phyloP scores from a whole-genome alignment of 2,797 vertebrate species.

The Scolopax rusticola region DNA sequence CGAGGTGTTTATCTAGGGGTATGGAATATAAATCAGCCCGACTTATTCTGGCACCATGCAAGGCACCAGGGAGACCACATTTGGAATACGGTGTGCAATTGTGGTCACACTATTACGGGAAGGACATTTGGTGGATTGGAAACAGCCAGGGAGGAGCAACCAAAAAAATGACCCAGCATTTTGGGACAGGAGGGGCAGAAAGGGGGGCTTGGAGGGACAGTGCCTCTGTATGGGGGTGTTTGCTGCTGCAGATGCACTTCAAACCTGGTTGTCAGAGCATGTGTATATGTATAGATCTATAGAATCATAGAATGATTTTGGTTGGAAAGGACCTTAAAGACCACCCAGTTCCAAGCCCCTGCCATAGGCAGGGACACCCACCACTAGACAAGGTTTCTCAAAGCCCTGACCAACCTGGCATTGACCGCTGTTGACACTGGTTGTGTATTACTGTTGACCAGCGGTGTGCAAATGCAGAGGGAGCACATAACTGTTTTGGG shows the following conservation, averaged over 20 bases:
- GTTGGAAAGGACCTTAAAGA: not conserved
- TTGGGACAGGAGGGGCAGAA: not conserved
- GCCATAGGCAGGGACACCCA: not conserved
- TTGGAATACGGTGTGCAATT: not conserved
- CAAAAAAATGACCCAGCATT: not conserved
- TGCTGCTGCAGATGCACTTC: not conserved
- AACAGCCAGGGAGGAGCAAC: not conserved
- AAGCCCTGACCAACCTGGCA: not conserved
- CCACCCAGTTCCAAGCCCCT: not conserved
- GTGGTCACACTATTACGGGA: slow-evolving; percentile 51
- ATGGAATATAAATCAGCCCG: not conserved
- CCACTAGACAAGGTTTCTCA: not conserved
- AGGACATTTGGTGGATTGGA: slow-evolving; percentile 28
- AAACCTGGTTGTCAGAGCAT: not conserved
- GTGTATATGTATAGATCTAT: no score
- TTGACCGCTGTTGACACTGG: not conserved
- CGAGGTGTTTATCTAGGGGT: slow-evolving; percentile 64
- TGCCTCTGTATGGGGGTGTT: not conserved
- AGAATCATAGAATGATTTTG: not conserved
- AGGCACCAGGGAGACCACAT: slow-evolving; percentile 34
- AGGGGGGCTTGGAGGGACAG: not conserved
- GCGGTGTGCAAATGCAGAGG: not conserved
- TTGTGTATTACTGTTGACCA: fast-evolving
- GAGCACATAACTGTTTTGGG: not conserved
- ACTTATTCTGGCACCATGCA: not conserved